Percentiles rank a stretch among this genome's conserved stretches.
Conservation (phyloP, 2,888 invertebrate genomes). For the Lithophane socia region DNA sequence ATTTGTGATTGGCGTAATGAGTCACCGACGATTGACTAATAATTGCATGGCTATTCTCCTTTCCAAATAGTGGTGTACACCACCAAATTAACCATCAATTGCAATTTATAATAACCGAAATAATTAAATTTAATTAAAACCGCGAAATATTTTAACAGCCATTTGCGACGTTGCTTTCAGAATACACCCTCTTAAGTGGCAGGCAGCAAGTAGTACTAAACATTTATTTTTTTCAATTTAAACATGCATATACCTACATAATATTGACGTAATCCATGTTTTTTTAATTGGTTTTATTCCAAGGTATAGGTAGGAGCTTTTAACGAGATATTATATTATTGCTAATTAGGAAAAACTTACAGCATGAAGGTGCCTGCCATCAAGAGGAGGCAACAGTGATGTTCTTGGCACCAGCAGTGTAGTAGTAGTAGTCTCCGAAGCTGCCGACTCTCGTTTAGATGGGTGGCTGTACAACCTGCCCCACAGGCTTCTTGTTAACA, state of each 20-base stretch:
- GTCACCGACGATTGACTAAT: background rate
- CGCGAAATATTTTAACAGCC: background rate
- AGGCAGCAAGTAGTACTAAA: too few species aligned
- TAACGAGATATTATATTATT: background rate
- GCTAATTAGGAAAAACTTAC: slow-evolving; percentile 74
- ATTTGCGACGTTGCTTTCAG: background rate
- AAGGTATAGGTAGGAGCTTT: too few species aligned
- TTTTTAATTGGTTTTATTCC: too few species aligned
- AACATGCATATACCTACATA: too few species aligned
- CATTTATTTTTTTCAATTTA: too few species aligned
- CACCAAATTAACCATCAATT: background rate
- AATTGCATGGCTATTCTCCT: background rate
- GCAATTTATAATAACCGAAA: background rate
- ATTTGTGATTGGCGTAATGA: background rate
- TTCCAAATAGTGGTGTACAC: background rate
- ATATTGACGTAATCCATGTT: background rate
- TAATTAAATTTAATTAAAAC: background rate
- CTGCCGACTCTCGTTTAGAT: slow-evolving; percentile 94
- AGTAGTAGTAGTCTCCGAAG: slow-evolving; percentile 95
- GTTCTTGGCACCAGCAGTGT: slow-evolving; percentile 91
- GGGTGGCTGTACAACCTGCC: slow-evolving; percentile 94
- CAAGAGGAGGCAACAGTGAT: slow-evolving; percentile 84
- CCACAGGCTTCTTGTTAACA: slow-evolving; percentile 74
- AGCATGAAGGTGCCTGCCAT: slow-evolving; percentile 83
- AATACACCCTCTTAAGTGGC: background rate